A percentile compares a stretch with the other conserved stretches of the same genome.
Evolutionary conservation across 2,888 invertebrate species (phyloP).

Genomic region (Tenthredo notha): DNA sequence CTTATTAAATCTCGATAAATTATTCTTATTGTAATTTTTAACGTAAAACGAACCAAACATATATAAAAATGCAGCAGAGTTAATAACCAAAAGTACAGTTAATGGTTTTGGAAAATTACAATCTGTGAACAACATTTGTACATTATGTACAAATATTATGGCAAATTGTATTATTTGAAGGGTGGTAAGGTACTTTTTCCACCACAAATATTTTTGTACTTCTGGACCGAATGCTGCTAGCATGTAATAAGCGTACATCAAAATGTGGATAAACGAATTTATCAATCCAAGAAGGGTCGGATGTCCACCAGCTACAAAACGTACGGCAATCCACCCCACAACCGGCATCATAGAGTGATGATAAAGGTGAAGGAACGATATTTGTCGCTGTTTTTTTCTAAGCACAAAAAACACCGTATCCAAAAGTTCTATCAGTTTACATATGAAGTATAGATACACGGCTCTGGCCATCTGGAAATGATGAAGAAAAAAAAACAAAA

Average conservation of each 20-base stretch:
- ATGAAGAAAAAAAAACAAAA: not conserved
- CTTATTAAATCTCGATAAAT: not conserved
- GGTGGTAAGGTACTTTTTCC: constrained; percentile 95
- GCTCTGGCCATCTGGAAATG: constrained; percentile 76
- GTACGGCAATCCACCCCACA: constrained; percentile 89
- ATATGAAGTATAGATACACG: constrained; percentile 85
- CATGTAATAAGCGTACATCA: constrained; percentile 96
- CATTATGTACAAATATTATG: constrained; percentile 87
- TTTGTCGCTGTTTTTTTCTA: constrained; percentile 93
- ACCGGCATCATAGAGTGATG: constrained; percentile 92
- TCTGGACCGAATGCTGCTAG: constrained; percentile 93
- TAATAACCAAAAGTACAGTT: constrained; percentile 84
- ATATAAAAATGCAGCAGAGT: constrained; percentile 87
- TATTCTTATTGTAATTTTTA: constrained; percentile 82
- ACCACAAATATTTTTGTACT: constrained; percentile 95
- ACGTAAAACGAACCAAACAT: constrained; percentile 90
- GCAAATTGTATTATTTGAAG: constrained; percentile 93
- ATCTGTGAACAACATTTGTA: constrained; percentile 83
- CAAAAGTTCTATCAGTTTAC: constrained; percentile 88
- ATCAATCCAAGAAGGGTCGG: constrained; percentile 92
- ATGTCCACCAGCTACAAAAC: constrained; percentile 92
- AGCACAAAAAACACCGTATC: constrained; percentile 94
- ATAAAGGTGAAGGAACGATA: constrained; percentile 93
- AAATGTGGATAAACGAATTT: constrained; percentile 93
- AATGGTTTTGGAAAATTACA: constrained; percentile 87